Conservation (phyloP, 2,113 vertebrate genomes). For the Myiozetetes cayanensis region DNA sequence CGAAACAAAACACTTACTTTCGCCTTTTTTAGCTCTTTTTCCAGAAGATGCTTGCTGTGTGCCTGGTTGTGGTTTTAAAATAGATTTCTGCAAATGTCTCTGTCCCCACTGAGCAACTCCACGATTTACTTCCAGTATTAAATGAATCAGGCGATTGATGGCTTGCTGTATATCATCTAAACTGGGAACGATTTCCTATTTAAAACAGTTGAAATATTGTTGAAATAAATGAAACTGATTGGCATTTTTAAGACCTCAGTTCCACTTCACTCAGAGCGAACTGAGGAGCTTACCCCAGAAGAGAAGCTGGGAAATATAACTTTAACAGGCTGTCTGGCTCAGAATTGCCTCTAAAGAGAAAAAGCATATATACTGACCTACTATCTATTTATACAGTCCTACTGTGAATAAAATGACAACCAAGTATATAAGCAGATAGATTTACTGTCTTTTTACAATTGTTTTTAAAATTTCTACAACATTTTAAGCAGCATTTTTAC, state of each 20-base stretch:
- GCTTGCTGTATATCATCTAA: constrained; percentile 81
- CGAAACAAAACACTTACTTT: constrained; percentile 54
- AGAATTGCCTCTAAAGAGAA: background rate
- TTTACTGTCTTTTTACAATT: background rate
- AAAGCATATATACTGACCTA: background rate
- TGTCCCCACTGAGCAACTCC: constrained; percentile 79
- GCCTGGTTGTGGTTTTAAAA: background rate
- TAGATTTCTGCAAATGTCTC: constrained; percentile 38
- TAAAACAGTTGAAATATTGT: background rate
- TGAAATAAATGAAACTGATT: background rate
- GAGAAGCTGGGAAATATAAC: background rate
- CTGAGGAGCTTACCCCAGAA: background rate
- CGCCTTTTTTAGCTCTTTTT: background rate
- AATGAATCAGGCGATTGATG: constrained; percentile 74
- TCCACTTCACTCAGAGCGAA: background rate
- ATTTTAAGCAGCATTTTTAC: background rate
- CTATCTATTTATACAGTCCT: background rate
- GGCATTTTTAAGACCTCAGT: background rate
- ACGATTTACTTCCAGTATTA: constrained; percentile 80
- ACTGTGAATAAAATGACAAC: background rate
- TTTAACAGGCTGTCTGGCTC: background rate
- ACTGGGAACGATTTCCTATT: constrained; percentile 80
- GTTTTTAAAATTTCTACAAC: background rate
- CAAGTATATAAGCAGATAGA: background rate
- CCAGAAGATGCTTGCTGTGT: background rate